Base-by-base conservation (phyloP, 1,140 invertebrate species). In the Drosophila ambigua region DNA sequence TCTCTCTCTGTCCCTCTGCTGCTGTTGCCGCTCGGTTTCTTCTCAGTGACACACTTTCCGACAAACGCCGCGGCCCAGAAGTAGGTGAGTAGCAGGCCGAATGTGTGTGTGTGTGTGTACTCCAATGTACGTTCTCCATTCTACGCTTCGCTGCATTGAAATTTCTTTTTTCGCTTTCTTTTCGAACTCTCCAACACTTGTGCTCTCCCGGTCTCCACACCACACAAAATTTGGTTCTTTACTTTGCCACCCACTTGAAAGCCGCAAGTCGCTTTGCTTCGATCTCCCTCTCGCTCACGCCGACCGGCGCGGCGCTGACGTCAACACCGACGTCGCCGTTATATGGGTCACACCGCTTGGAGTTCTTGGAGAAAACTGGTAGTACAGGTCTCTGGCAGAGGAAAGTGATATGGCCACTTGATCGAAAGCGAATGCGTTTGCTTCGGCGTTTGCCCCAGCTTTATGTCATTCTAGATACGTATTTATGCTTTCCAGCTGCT, bases 141-240 rank as follows among this genome's bases (percentile, higher is more conserved):
- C 79, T 83, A 79, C 83, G 83, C 84, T 79, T 87, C 64, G 75
- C 31, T 88, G 79, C 82, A 82, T 88, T 87, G 74, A 88, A 85
- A 87, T 87, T 87, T 87, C 83, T 87, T 87, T 75, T 87, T 87
- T 87, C 82, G 83, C 83, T 87, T 87, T 87, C 83, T 89, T 87
- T 87, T 88, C 82, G 79, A 79, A 72, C 62, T 83, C 79, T 75
- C 66, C 79, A 76, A 48, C 67, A 72, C 54, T 68, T 68, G 31
- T 44, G 46, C 77, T 76, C 76, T 65, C 35, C 50, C 35, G 31
- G 20, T 60, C 55, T 46, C 49, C 16, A 24, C 41, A 41, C 24
- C 41, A 41, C 23, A 24, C 23, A 23, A 58, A 20, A 45, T 26
- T 26, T 57, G 43, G 41, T 57, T 57, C 54, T 57, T 41, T 65